A percentile compares a stretch with the other conserved stretches of the same genome.
These are phyloP conservation scores for Lepidocolaptes lacrymiger DNA, from an alignment of 2,797 vertebrate genomes.

Conservation along the genomic window DNA sequence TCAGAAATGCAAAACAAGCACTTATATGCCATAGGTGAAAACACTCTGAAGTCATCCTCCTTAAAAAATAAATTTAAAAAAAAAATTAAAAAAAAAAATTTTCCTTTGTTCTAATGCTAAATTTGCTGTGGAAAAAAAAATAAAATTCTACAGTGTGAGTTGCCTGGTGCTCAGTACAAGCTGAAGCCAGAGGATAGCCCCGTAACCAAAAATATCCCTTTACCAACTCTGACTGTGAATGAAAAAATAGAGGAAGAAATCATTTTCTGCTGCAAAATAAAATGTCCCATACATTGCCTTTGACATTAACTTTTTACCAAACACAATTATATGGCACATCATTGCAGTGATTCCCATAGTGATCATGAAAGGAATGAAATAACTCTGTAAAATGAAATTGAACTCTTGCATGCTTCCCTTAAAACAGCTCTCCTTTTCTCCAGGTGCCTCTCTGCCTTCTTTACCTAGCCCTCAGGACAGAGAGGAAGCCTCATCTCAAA, in stretches of 20 bases:
- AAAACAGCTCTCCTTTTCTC: not conserved
- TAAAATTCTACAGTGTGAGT: not conserved
- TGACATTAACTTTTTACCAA: not conserved
- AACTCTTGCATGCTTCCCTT: not conserved
- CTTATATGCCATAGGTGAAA: not conserved
- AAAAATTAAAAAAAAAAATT: not conserved
- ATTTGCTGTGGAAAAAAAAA: not conserved
- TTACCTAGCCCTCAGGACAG: not conserved
- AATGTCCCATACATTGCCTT: not conserved
- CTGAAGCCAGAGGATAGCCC: not conserved
- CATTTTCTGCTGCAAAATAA: not conserved
- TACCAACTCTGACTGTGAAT: not conserved
- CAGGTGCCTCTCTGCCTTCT: not conserved
- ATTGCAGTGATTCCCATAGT: not conserved
- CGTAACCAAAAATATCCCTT: not conserved
- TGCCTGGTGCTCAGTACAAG: not conserved
- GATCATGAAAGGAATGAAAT: not conserved
- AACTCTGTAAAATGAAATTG: not conserved
- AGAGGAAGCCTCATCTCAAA: not conserved
- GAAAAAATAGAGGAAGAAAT: not conserved
- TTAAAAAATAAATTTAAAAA: not conserved
- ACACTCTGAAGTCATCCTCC: not conserved
- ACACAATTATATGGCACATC: not conserved
- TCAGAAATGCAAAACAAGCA: not conserved
- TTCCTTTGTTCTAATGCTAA: not conserved